Conservation (phyloP, 2,113 vertebrate genomes). For the Chionis minor region DNA sequence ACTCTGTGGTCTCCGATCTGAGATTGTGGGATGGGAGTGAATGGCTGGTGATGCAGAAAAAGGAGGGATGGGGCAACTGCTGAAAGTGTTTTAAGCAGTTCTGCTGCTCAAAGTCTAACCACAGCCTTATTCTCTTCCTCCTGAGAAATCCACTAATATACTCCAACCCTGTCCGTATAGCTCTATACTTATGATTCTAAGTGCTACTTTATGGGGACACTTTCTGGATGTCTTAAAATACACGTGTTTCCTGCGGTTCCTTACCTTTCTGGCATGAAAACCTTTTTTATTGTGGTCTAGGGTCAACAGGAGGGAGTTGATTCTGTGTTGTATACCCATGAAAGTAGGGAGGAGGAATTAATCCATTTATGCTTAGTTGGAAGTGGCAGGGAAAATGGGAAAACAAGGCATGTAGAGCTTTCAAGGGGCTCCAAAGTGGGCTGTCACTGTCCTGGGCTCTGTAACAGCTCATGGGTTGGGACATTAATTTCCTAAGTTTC, state of each 20-base stretch:
- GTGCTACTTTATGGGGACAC: background rate
- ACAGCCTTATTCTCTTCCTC: background rate
- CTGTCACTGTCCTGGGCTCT: background rate
- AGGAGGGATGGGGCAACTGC: background rate
- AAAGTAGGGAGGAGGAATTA: background rate
- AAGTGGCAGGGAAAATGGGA: background rate
- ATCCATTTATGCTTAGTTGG: background rate
- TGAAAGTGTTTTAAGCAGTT: background rate
- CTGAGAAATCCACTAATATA: background rate
- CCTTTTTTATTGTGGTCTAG: background rate
- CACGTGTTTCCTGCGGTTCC: background rate
- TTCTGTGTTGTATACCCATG: background rate
- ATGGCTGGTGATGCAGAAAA: background rate
- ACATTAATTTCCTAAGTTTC: background rate
- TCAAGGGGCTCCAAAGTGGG: background rate
- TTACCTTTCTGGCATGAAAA: background rate
- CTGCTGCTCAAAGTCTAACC: background rate
- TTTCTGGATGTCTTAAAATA: constrained; percentile 13
- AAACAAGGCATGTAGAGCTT: background rate
- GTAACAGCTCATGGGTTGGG: background rate
- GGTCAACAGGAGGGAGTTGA: background rate
- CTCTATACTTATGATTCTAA: background rate
- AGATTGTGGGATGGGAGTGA: background rate
- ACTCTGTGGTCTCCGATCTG: background rate
- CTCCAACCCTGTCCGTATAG: background rate